These are phyloP conservation scores for Steinernema hermaphroditum DNA, from an alignment of 2,888 invertebrate genomes.

Conservation along the genomic window DNA sequence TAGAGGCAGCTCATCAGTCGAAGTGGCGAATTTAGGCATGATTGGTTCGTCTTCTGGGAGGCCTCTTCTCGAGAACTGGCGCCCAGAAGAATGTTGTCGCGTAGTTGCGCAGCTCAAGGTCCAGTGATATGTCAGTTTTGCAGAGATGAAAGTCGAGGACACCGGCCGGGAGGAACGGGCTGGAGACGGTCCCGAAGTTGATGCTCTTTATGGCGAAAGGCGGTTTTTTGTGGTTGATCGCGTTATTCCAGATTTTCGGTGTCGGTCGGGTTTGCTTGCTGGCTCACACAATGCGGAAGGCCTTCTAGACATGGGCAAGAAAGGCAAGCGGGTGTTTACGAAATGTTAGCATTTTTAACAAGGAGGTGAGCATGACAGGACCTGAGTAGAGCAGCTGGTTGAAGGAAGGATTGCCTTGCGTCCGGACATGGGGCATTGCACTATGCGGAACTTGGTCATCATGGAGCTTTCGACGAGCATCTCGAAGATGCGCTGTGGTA, in stretches of 20 bases:
- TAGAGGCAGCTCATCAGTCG: neutral
- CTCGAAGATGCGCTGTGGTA: constrained; percentile 40
- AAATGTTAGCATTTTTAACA: constrained; percentile 37
- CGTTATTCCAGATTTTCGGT: constrained; percentile 27
- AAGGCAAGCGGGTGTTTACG: constrained; percentile 27
- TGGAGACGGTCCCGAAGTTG: constrained; percentile 20
- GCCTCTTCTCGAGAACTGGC: constrained; percentile 24
- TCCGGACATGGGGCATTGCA: neutral
- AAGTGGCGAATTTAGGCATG: neutral
- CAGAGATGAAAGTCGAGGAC: constrained; percentile 38
- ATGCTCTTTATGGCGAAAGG: neutral
- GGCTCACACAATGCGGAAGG: constrained; percentile 40
- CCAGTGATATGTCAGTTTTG: neutral
- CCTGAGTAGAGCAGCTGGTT: constrained; percentile 44
- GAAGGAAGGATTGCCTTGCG: constrained; percentile 29
- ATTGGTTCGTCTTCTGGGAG: neutral
- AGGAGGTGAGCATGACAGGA: constrained; percentile 35
- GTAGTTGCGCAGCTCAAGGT: constrained; percentile 9
- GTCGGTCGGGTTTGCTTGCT: constrained; percentile 33
- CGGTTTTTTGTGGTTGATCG: neutral
- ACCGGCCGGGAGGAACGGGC: constrained; percentile 31
- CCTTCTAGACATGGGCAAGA: constrained; percentile 42
- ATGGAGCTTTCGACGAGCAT: constrained; percentile 34
- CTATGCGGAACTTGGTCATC: constrained; percentile 26
- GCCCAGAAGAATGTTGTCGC: constrained; percentile 35